A percentile compares a stretch with the other conserved stretches of the same genome.
Conservation (phyloP, 1,140 invertebrate species). For the Pomacea maculata region DNA sequence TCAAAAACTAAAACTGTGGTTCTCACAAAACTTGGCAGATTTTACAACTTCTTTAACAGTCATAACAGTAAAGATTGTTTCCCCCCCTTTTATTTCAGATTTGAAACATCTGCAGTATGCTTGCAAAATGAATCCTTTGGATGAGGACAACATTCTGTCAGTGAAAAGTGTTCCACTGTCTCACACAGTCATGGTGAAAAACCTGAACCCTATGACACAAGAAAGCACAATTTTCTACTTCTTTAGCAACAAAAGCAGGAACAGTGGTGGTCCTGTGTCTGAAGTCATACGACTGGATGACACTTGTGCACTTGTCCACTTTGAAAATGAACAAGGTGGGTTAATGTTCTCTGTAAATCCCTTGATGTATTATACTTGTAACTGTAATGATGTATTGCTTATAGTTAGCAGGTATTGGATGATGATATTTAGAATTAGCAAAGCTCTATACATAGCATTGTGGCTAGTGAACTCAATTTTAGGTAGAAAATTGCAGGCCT, state of each 20-base stretch:
- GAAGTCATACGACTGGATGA: not conserved
- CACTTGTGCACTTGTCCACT: constrained; percentile 6
- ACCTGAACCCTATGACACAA: not conserved
- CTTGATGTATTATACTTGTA: too few relatives aligned
- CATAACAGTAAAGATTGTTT: too few relatives aligned
- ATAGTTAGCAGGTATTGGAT: too few relatives aligned
- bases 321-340: not conserved
- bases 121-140: not conserved
- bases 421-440: too few relatives aligned
- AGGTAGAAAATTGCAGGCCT: too few relatives aligned
- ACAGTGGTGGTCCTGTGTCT: constrained; percentile 4
- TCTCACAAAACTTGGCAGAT: too few relatives aligned
- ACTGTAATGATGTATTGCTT: too few relatives aligned
- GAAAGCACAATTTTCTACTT: not conserved
- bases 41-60: too few relatives aligned
- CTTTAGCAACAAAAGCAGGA: constrained; percentile 19
- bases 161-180: not conserved
- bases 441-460: too few relatives aligned
- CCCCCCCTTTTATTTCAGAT: not conserved
- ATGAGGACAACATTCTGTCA: not conserved
- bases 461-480: too few relatives aligned
- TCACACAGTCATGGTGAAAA: not conserved
- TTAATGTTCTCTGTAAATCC: not conserved
- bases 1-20: too few relatives aligned
- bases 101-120: not conserved